Evolutionary conservation across 2,888 invertebrate species (phyloP).

Genomic region (Chrysina gloriosa): DNA sequence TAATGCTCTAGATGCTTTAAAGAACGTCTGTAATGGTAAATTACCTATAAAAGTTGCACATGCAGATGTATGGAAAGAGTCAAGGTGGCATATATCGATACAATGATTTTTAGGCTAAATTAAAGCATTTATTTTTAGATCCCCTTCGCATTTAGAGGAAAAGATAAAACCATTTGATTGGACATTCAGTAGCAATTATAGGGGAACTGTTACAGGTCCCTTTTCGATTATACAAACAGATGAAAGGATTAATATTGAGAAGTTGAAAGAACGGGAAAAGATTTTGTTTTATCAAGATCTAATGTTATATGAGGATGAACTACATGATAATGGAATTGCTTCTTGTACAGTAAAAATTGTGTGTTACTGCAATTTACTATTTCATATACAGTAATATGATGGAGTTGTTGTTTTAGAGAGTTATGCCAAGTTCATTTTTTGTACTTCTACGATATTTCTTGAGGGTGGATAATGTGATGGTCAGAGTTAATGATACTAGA

Average conservation of each 20-base stretch:
- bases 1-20: conserved; percentile 90
- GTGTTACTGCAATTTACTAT: conserved; percentile 61
- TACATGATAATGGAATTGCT: conserved; percentile 97
- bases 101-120: conserved; percentile 13
- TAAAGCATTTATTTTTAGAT: conserved; percentile 67
- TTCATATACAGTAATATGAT: neutral
- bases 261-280: conserved; percentile 88
- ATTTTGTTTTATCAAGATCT: conserved; percentile 96
- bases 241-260: conserved; percentile 86
- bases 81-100: conserved; percentile 71
- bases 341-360: conserved; percentile 93
- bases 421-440: conserved; percentile 95
- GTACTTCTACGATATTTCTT: conserved; percentile 91
- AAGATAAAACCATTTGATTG: conserved; percentile 94
- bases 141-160: conserved; percentile 75
- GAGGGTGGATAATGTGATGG: conserved; percentile 92
- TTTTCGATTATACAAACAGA: conserved; percentile 73
- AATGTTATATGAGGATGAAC: conserved; percentile 96
- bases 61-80: conserved; percentile 91
- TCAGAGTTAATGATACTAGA: conserved; percentile 89
- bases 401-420: conserved; percentile 75
- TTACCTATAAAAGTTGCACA: conserved; percentile 87
- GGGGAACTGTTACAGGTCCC: conserved; percentile 78
- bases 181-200: conserved; percentile 95
- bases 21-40: conserved; percentile 79